Conservation (phyloP, 2,113 vertebrate species). For the Rallus limicola region DNA sequence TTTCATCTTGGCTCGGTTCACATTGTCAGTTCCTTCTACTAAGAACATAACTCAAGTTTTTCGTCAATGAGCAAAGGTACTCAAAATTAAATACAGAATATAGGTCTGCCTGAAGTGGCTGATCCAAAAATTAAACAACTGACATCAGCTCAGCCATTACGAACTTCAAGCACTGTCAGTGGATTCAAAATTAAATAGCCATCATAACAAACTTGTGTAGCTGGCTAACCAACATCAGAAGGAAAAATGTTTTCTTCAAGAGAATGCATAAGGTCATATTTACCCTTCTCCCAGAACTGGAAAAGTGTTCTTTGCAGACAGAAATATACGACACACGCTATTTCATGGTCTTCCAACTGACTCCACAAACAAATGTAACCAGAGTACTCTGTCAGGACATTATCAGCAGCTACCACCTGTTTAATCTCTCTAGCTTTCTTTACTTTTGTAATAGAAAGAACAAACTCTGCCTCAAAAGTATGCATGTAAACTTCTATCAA, state of each 20-base stretch:
- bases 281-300: not conserved
- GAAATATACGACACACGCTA: not conserved
- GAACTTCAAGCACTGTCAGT: not conserved
- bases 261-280: not conserved
- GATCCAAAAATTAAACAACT: not conserved
- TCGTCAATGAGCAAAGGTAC: not conserved
- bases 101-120: not conserved
- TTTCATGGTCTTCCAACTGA: not conserved
- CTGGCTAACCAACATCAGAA: not conserved
- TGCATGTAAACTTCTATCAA: not conserved
- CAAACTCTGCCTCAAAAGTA: not conserved
- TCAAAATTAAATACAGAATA: not conserved
- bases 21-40: not conserved
- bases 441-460: not conserved
- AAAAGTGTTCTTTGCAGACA: not conserved
- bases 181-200: not conserved
- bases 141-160: not conserved
- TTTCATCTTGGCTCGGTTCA: not conserved
- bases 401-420: constrained; percentile 23
- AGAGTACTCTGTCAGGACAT: not conserved
- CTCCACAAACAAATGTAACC: not conserved
- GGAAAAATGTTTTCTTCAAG: not conserved
- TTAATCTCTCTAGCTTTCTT: constrained; percentile 1
- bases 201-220: not conserved
- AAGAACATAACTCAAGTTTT: not conserved